Evolutionary conservation across 2,797 vertebrate genomes (phyloP).

Genomic region (Megalops cyprinoides): DNA sequence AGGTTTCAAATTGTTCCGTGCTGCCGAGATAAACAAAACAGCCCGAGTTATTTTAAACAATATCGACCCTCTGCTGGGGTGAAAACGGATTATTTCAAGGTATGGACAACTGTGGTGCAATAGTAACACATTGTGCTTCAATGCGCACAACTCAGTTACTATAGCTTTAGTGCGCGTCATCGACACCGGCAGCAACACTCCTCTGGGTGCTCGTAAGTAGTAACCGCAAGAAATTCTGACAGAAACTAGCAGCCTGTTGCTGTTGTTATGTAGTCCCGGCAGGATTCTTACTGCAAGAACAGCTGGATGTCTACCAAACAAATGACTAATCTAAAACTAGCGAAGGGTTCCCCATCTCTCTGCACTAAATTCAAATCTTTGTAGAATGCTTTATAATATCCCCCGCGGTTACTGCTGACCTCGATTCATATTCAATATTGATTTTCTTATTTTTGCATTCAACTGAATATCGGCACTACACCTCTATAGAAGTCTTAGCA

Average conservation of each 20-base stretch:
- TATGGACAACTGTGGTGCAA: background rate
- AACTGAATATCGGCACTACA: background rate
- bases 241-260: conserved; percentile 4
- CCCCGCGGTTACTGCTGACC: background rate
- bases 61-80: background rate
- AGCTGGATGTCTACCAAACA: background rate
- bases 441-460: background rate
- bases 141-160: background rate
- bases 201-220: background rate
- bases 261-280: background rate
- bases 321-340: background rate
- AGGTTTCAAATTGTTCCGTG: background rate
- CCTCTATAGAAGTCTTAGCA: background rate
- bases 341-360: background rate
- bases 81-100: background rate
- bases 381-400: background rate
- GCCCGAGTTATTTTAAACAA: background rate
- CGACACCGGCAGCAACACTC: background rate
- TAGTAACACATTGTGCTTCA: background rate
- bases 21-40: background rate
- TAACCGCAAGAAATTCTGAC: background rate
- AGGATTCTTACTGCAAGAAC: background rate
- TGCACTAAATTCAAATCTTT: background rate
- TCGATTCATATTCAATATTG: too few species aligned
- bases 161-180: background rate